Percentiles rank a stretch among this genome's conserved stretches.
Conservation (phyloP, 30 jellyfish, hydroid and myxozoan genomes). For the Chrysaora quinquecirrha region DNA sequence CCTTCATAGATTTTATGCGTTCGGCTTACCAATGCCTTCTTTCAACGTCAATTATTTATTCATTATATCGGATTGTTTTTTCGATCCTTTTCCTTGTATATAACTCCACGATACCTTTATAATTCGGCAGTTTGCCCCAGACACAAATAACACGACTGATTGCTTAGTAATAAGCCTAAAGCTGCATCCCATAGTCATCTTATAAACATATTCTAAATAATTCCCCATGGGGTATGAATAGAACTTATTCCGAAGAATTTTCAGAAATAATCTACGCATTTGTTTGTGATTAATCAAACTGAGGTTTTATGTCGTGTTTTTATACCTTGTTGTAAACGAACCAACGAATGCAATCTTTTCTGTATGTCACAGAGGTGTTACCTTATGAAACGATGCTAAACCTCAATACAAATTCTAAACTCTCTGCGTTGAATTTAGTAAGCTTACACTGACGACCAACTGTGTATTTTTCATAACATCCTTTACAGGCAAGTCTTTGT, state of each 20-base stretch:
- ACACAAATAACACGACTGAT: neutral
- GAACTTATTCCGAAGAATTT: neutral
- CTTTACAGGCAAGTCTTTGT: too few relatives aligned
- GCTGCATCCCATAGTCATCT: neutral
- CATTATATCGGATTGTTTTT: neutral
- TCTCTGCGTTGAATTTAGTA: too few relatives aligned
- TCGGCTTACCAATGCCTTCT: too few relatives aligned
- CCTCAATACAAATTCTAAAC: too few relatives aligned
- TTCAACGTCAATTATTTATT: neutral
- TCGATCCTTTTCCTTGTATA: neutral
- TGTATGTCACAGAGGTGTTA: too few relatives aligned
- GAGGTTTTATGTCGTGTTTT: neutral
- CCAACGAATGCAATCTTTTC: too few relatives aligned
- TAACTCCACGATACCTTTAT: neutral
- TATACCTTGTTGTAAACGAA: neutral
- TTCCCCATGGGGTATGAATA: neutral
- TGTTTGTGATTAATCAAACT: neutral
- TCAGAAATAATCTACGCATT: neutral
- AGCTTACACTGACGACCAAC: too few relatives aligned
- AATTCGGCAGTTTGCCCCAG: slow-evolving; percentile 1
- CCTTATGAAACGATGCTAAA: too few relatives aligned
- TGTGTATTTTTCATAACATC: too few relatives aligned
- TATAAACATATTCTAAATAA: neutral
- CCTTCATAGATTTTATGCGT: too few relatives aligned
- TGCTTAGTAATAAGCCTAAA: neutral